Conservation (phyloP, 2,797 vertebrate genomes). For the Neosilurus mollespiculum region DNA sequence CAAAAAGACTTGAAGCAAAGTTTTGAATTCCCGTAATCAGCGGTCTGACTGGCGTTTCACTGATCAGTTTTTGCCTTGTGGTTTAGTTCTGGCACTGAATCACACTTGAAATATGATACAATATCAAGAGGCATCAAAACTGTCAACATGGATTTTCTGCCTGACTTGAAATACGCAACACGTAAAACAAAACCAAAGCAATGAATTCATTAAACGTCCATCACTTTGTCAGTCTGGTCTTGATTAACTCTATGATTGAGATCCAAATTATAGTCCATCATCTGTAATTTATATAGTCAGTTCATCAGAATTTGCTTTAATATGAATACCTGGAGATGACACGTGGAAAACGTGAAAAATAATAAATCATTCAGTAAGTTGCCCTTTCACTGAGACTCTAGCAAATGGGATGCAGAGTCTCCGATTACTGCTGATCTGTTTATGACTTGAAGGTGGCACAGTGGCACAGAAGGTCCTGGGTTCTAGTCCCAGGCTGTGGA, state of each 20-base stretch:
- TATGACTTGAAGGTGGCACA: too few relatives aligned
- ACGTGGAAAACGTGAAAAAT: not conserved
- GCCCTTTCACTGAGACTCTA: conserved; percentile 9
- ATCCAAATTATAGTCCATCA: conserved; percentile 41
- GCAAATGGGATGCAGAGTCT: too few relatives aligned
- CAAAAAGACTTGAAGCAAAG: conserved; percentile 23
- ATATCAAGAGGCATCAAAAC: conserved; percentile 47
- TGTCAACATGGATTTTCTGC: conserved; percentile 49
- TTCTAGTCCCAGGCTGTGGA: too few relatives aligned
- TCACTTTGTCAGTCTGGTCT: conserved; percentile 72
- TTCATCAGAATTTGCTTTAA: conserved; percentile 13
- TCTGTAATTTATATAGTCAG: conserved; percentile 40
- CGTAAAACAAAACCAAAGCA: conserved; percentile 34
- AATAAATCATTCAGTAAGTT: conserved; percentile 1
- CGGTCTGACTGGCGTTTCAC: not conserved
- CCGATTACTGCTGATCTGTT: too few relatives aligned
- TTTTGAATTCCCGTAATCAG: not conserved
- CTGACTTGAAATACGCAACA: conserved; percentile 21
- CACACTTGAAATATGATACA: conserved; percentile 22
- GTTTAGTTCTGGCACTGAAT: conserved; percentile 14
- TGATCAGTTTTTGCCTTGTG: conserved; percentile 14
- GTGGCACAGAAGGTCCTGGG: too few relatives aligned
- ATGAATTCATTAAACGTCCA: conserved; percentile 71
- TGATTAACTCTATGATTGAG: conserved; percentile 62
- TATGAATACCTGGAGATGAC: conserved; percentile 24